These are phyloP conservation scores for Cydia splendana DNA, from an alignment of 1,140 invertebrate species.

Conservation along the genomic window DNA sequence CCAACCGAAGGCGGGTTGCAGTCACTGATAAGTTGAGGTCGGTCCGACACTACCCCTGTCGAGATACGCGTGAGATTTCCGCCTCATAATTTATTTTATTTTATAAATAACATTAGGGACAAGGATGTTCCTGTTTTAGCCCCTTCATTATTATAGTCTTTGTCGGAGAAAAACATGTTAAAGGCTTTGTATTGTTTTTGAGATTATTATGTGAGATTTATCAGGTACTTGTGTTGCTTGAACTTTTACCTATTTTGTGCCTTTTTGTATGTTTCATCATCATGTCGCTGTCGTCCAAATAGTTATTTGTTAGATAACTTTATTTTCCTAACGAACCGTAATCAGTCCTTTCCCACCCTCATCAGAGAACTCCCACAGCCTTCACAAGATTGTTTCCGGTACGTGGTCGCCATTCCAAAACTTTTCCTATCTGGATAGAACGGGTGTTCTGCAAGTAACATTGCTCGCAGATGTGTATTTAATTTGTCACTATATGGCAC, in stretches of 20 bases:
- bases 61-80: conserved; percentile 7
- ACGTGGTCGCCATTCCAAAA: conserved; percentile 11
- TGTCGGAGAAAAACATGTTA: conserved; percentile 2
- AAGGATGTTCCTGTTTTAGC: background rate
- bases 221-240: background rate
- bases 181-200: too few species aligned
- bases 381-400: background rate
- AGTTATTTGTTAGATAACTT: background rate
- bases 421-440: background rate
- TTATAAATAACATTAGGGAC: background rate
- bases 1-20: background rate
- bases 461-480: background rate
- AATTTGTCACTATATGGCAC: background rate
- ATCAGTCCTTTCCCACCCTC: background rate
- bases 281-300: background rate
- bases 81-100: conserved; percentile 12
- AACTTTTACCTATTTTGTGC: background rate
- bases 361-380: background rate
- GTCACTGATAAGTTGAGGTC: conserved; percentile 8
- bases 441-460: background rate
- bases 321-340: background rate
- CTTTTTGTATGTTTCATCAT: background rate
- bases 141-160: background rate
- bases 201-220: too few species aligned
- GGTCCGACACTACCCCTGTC: conserved; percentile 15